Base-by-base conservation (phyloP, 1,140 invertebrate genomes). In the Bemisia tabaci region DNA sequence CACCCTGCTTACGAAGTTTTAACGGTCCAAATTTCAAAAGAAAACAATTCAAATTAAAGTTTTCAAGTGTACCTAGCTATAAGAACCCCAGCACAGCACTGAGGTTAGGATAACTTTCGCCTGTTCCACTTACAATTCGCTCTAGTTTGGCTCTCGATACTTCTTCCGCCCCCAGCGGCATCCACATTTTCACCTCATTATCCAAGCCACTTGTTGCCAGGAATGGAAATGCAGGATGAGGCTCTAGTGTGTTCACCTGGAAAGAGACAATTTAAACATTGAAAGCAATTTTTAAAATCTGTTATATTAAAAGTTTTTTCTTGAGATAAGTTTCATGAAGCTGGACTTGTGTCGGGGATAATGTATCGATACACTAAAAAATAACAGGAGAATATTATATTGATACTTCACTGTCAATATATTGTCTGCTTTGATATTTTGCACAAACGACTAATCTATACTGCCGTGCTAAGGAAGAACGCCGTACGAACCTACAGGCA, bases 171-270 rank as follows among this genome's bases (percentile, higher is more conserved):
- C 33, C 33, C 5, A 84, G 86, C 2, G 94, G 93, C 22, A 89
- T 82, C 94, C 94, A 97, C 61, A 98, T 87, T 81, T 97, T 98
- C 1, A 97, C 86, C 76, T 94, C 90, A 73, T 86, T 84, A 79
- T 97, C 94, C 2, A 97, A 79, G 1, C 95, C 93, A 79, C 90
- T 92, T 0, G 93, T 94, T 2, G 92, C 94, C 69, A 98, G 78
- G 60, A 93, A 82, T 17, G 95, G 95, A 72, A 88, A 83, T 70
- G 83, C 80, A 0, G 95, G 94, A 79, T 98, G 94, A 11, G 90
- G 86, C 75, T 96, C 94, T 70, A 97, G 79, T 70, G 89, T 90
- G 80, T 98, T 98, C 0, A 96, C 89, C 90, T 91, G 73, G 12
- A 77, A 78, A 66, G 69, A 68, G 24, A 62, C 61, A 25, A 23